Conservation (phyloP, 2,113 vertebrate genomes). For the Uria lomvia region DNA sequence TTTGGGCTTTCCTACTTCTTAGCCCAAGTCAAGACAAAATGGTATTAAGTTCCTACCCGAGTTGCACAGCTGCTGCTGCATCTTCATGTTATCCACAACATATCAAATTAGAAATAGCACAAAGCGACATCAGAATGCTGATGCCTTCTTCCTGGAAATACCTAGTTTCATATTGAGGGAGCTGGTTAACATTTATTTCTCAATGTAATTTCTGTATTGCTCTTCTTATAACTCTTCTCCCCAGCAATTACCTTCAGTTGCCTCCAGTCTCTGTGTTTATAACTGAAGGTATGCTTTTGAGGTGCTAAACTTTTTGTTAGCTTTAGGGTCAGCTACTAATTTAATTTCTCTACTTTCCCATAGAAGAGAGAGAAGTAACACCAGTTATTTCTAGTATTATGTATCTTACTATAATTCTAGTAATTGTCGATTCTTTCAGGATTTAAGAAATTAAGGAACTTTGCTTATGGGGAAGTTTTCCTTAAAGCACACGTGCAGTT, state of each 20-base stretch:
- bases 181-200: neutral
- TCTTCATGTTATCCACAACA: neutral
- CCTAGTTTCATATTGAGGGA: neutral
- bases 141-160: neutral
- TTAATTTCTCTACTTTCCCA: neutral
- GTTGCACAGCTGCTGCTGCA: neutral
- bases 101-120: neutral
- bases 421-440: too few species aligned
- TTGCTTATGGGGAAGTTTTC: neutral
- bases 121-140: neutral
- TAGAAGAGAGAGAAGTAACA: neutral
- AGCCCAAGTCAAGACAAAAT: neutral
- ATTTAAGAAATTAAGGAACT: neutral
- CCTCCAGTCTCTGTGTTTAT: neutral
- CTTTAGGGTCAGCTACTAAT: neutral
- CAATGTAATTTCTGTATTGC: neutral
- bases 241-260: neutral
- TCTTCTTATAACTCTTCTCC: neutral
- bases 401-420: neutral
- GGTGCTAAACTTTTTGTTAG: neutral
- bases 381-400: too few species aligned
- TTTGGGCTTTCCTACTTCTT: too few species aligned
- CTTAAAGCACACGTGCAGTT: rapidly evolving
- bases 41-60: neutral
- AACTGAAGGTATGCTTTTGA: neutral